Conservation (phyloP, 2,113 vertebrate genomes). For the Seriola dumerili region DNA sequence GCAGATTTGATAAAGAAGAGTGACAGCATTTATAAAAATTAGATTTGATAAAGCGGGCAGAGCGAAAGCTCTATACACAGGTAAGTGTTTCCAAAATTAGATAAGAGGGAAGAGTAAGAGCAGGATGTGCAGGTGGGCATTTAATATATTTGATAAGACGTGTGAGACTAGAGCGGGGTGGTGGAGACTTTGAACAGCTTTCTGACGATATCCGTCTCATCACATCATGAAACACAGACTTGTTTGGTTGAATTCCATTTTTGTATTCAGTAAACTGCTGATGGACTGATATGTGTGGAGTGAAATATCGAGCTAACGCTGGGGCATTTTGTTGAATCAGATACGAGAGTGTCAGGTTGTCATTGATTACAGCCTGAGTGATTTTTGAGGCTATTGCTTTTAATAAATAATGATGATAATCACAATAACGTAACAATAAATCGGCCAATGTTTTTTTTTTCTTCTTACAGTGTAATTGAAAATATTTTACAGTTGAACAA, state of each 20-base stretch:
- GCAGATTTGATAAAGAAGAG: constrained; percentile 54
- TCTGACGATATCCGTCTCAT: constrained; percentile 34
- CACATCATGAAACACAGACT: not conserved
- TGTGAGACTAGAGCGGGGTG: not conserved
- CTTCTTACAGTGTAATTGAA: too few relatives aligned
- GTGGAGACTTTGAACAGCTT: constrained; percentile 9
- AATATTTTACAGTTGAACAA: not conserved
- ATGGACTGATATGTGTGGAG: not conserved
- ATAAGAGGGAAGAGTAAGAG: constrained; percentile 54
- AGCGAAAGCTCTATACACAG: constrained; percentile 45
- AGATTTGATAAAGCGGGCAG: constrained; percentile 31
- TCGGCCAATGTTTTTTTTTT: too few relatives aligned
- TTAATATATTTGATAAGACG: constrained; percentile 56
- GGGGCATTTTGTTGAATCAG: not conserved
- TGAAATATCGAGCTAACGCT: not conserved
- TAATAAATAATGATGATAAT: not conserved
- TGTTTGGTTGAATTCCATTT: not conserved
- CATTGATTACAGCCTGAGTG: not conserved
- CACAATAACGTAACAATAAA: not conserved
- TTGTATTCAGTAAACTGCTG: not conserved
- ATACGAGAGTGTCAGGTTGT: not conserved
- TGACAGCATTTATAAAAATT: constrained; percentile 43
- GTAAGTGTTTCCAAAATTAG: constrained; percentile 66
- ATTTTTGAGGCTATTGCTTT: not conserved
- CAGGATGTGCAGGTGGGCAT: constrained; percentile 30